Conservation (phyloP, 1,140 invertebrate species). For the Brachionus plicatilis region DNA sequence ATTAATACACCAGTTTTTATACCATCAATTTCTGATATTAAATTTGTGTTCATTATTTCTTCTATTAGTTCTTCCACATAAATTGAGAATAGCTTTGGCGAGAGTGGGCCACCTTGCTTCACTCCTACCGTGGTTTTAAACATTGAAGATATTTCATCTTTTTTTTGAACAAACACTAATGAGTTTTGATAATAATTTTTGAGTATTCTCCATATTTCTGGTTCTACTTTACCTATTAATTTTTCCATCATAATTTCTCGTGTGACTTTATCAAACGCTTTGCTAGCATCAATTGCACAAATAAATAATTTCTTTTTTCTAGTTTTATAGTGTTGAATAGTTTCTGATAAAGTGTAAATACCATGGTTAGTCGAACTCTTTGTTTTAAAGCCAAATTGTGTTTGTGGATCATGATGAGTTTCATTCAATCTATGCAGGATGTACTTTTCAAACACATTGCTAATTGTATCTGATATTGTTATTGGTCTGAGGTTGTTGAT, state of each 20-base stretch:
- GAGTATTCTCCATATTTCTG: no score
- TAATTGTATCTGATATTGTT: background rate
- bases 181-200: background rate
- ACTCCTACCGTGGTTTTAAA: background rate
- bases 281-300: background rate
- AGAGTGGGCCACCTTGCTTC: background rate
- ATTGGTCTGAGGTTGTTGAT: background rate
- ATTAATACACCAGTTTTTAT: background rate
- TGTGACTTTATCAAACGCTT: background rate
- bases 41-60: no score
- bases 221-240: background rate
- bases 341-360: background rate
- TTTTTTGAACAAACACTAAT: background rate
- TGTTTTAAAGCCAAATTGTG: background rate
- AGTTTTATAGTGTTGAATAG: background rate
- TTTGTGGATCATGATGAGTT: background rate
- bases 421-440: background rate
- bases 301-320: background rate
- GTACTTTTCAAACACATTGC: background rate
- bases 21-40: no score
- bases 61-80: no score
- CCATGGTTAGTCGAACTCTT: background rate
- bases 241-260: background rate
- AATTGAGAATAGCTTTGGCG: background rate
- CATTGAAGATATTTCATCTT: background rate